Evolutionary conservation across 2,797 vertebrate genomes (phyloP), one percentile per base, ranked within the genome.

Genomic region (Otolemur crassicaudatus): DNA sequence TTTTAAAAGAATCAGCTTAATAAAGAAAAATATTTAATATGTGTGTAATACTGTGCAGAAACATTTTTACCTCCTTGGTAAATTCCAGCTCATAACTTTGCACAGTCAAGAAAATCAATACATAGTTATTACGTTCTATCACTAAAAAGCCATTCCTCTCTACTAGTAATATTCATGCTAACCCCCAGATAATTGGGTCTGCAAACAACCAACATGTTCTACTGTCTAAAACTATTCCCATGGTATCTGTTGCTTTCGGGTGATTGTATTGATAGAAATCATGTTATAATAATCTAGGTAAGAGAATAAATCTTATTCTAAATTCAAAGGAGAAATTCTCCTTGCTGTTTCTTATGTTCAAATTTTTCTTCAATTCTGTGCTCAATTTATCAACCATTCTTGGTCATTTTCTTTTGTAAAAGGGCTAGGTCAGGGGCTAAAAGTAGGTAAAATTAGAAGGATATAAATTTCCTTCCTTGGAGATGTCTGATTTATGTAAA

Each of bases 61-160:
- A 95, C 90, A 19, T 88, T 46, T 69, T 23, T 79, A 80, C 56
- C 25, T 94, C 81, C 40, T 94, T 31, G 91, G 25, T 96, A 97
- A 98, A 97, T 97, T 67, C 34, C 81, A 72, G 14, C 87, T 97
- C 61, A 63, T 94, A 96, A 96, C 27, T 96, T 87, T 87, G 60
- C 43, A 88, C 13, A 76, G 43, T 95, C 92, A 90, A 25, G 20
- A 95, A 96, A 97, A 95, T 96, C 49, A 84, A 90, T 88, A 65
- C 90, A 49, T 93, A 95, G 88, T 95, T 97, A 97, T 97, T 97
- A 20, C 2, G 92, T 88, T 97, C 56, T 95, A 5, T 95, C 85
- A 94, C 25, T 63, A 31, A 94, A 96, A 65, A 34, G 67, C 19
- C 95, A 91, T 90, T 58, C 89, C 61, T 93, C 37, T 94, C 56